Base-by-base conservation (phyloP, 2,113 vertebrate species). In the Platysternon megacephalum region DNA sequence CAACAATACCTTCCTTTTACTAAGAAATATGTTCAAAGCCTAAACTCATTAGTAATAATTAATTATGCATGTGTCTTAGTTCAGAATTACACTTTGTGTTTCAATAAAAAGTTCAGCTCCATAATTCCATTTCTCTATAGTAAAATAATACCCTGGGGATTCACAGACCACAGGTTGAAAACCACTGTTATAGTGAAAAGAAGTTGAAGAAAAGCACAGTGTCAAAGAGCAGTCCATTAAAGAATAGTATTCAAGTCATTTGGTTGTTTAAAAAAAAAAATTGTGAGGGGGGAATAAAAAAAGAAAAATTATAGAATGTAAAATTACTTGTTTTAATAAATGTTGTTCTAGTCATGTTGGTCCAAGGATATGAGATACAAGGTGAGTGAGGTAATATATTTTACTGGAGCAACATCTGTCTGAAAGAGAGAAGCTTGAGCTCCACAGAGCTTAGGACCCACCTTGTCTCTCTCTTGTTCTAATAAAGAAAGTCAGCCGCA, bases 201-300 rank as follows among this genome's bases (percentile, higher is more conserved):
- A 46, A 2, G 79, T 5, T 1, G 29, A 52, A 52, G 10, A 55
- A 22, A 13, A 80, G 11, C 17, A 56, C 19, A 51, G 32, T 51
- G 32, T 51, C 49, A 53, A 81, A 81, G 51, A 51, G 9, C 53
- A 12, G 1, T 46, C 3, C n/a, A 39, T 19, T 56, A 52, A 2
- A 55, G 21, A 58, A 58, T 29, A 28, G 11, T 29, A 58, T 29
- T 58, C 56, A 28, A 29, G 56, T 58, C 11, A 29, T 58, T 58
- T 58, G 56, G 28, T 28, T 58, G 28, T 58, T 58, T 58, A 11
- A 28, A 29, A 28, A 58, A 56, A 56, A 28, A 2, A 58, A 29
- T 39, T 58, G 9, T 49, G n/a, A 1, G 2, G 11, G 10, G 11
- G 2, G 2, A 8, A 11, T 24, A 58, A 29, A 5, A 2, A 6